Percentiles rank a stretch among this genome's conserved stretches.
These are phyloP conservation scores for Orussus abietinus DNA, from an alignment of 1,140 invertebrate species.

Conservation along the genomic window DNA sequence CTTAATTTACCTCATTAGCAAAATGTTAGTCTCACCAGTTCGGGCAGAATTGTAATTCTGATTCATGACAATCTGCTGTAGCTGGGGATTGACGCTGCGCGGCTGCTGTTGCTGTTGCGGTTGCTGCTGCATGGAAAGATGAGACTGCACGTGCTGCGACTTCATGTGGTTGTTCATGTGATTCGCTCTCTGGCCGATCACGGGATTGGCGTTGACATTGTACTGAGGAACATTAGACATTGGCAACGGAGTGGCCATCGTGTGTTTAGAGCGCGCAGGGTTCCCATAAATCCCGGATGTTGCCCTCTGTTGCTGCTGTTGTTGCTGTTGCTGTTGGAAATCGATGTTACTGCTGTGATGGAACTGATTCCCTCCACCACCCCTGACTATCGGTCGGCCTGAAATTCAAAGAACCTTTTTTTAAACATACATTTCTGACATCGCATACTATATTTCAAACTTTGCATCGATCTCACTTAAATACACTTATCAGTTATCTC, in stretches of 20 bases:
- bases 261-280: constrained; percentile 40
- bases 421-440: too few relatives aligned
- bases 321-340: constrained; percentile 39
- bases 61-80: constrained; percentile 45
- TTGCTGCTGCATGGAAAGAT: constrained; percentile 37
- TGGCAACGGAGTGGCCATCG: constrained; percentile 38
- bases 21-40: constrained; percentile 42
- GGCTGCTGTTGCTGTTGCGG: constrained; percentile 40
- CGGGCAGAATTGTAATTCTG: constrained; percentile 47
- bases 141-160: constrained; percentile 40
- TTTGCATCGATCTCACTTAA: too few relatives aligned
- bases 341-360: constrained; percentile 37
- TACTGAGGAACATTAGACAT: constrained; percentile 43
- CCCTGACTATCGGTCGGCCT: constrained; percentile 60
- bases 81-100: constrained; percentile 33
- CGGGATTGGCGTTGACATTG: constrained; percentile 34
- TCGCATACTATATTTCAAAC: too few relatives aligned
- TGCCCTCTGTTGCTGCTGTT: constrained; percentile 49
- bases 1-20: too few relatives aligned
- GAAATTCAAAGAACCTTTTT: constrained; percentile 17
- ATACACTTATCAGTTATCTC: too few relatives aligned
- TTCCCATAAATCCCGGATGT: constrained; percentile 38
- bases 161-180: constrained; percentile 48
- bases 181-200: constrained; percentile 45
- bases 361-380: constrained; percentile 36